Evolutionary conservation across 2,113 vertebrate genomes (phyloP).

Genomic region (Phrynosoma blainvillii): DNA sequence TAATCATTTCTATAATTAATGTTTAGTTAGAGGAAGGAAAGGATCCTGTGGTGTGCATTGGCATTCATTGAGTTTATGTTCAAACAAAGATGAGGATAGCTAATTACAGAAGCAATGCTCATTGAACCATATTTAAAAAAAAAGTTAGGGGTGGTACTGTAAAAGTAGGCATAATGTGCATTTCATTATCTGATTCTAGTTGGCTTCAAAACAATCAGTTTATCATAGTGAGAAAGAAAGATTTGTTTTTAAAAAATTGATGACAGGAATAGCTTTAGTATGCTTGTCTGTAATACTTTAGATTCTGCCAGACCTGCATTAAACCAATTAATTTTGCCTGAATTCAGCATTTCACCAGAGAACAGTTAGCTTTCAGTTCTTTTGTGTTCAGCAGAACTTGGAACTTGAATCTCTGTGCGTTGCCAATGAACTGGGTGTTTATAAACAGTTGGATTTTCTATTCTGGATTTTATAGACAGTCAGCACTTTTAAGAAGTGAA

Average conservation of each 20-base stretch:
- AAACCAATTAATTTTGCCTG: background rate
- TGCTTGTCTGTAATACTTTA: background rate
- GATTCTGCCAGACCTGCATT: background rate
- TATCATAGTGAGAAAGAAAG: background rate
- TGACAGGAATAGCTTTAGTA: background rate
- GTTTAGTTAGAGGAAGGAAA: constrained; percentile 22
- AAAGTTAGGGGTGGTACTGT: background rate
- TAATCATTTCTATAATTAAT: constrained; percentile 58
- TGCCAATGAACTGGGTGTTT: constrained; percentile 53
- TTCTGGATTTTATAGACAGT: constrained; percentile 42
- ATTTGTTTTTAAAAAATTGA: too few relatives aligned
- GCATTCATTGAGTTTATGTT: background rate
- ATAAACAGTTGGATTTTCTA: constrained; percentile 51
- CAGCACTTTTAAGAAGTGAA: constrained; percentile 45
- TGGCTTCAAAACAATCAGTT: background rate
- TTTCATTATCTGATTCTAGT: background rate
- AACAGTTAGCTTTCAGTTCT: background rate
- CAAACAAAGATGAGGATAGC: constrained; percentile 35
- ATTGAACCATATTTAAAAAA: constrained; percentile 46
- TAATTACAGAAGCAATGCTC: constrained; percentile 35
- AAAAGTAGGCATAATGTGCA: background rate
- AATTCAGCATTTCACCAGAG: constrained; percentile 16
- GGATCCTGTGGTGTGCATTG: constrained; percentile 36
- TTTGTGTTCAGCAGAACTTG: constrained; percentile 35
- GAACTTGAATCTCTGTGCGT: background rate